phyloP scores from a whole-genome alignment of 2,888 invertebrate genomes.

The Arctia plantaginis region DNA sequence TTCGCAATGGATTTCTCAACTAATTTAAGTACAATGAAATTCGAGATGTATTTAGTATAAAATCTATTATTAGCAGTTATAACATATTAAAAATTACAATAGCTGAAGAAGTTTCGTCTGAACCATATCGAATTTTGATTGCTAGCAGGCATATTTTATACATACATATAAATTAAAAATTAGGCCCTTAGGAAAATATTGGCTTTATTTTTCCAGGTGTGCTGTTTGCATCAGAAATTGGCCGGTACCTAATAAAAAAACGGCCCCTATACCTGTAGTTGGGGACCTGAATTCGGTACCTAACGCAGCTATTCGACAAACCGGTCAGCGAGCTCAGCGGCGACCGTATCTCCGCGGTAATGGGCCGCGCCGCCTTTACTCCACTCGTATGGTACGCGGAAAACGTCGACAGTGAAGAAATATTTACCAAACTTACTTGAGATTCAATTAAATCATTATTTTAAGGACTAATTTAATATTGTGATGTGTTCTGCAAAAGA shows the following conservation, averaged over 20 bases:
- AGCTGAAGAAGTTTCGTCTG: no score
- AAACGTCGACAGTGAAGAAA: conserved; percentile 59
- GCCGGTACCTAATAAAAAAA: conserved; percentile 54
- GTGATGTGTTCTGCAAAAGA: conserved; percentile 42
- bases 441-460: conserved; percentile 39
- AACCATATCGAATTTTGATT: no score
- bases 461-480: conserved; percentile 41
- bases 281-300: conserved; percentile 73
- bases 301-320: conserved; percentile 57
- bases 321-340: conserved; percentile 45
- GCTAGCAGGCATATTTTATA: not conserved
- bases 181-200: not conserved
- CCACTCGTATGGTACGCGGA: conserved; percentile 59
- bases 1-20: no score
- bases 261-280: conserved; percentile 41
- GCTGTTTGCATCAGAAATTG: conserved; percentile 77
- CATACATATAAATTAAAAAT: not conserved
- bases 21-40: not conserved
- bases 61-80: no score
- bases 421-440: conserved; percentile 23
- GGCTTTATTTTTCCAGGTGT: conserved; percentile 62
- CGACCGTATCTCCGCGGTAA: conserved; percentile 23
- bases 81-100: no score
- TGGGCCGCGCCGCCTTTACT: conserved; percentile 18
- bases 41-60: not conserved